A percentile compares a stretch with the other conserved stretches of the same genome.
phyloP scores from a whole-genome alignment of 2,888 invertebrate species.

The Papilio gigon region DNA sequence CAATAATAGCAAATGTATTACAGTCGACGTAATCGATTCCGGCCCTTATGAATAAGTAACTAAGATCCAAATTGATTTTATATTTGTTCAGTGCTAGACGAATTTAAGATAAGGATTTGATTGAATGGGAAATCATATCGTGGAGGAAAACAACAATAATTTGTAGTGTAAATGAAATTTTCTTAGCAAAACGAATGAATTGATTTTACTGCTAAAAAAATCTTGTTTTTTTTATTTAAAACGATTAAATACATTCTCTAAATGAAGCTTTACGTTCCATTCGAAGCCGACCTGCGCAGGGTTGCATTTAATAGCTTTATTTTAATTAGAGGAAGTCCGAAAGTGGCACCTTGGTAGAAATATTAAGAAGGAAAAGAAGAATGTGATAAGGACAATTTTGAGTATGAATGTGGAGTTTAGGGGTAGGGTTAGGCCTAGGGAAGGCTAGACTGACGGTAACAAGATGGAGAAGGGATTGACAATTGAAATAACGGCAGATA shows the following conservation, averaged over 20 bases:
- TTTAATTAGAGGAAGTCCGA: too few species aligned
- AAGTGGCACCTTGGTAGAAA: too few species aligned
- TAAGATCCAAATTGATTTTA: constrained; percentile 45
- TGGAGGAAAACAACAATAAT: constrained; percentile 63
- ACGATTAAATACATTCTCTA: constrained; percentile 42
- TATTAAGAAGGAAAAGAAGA: too few species aligned
- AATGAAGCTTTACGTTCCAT: too few species aligned
- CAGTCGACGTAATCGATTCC: constrained; percentile 43
- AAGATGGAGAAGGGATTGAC: too few species aligned
- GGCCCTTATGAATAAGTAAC: constrained; percentile 38
- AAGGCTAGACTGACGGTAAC: too few species aligned
- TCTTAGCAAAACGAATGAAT: constrained; percentile 50
- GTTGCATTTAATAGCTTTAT: too few species aligned
- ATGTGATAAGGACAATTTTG: too few species aligned
- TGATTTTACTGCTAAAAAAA: constrained; percentile 42
- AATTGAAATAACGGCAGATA: too few species aligned
- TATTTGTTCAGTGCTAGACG: constrained; percentile 47
- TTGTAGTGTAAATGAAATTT: constrained; percentile 62
- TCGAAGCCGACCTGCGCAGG: too few species aligned
- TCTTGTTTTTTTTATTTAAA: constrained; percentile 42
- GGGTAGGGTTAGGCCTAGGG: too few species aligned
- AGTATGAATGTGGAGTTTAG: too few species aligned
- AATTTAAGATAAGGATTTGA: constrained; percentile 59
- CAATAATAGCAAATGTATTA: constrained; percentile 49
- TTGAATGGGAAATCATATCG: constrained; percentile 74